Evolutionary conservation across 2,888 invertebrate genomes (phyloP), one percentile per base, ranked within the genome.

Genomic region (Panopea generosa): DNA sequence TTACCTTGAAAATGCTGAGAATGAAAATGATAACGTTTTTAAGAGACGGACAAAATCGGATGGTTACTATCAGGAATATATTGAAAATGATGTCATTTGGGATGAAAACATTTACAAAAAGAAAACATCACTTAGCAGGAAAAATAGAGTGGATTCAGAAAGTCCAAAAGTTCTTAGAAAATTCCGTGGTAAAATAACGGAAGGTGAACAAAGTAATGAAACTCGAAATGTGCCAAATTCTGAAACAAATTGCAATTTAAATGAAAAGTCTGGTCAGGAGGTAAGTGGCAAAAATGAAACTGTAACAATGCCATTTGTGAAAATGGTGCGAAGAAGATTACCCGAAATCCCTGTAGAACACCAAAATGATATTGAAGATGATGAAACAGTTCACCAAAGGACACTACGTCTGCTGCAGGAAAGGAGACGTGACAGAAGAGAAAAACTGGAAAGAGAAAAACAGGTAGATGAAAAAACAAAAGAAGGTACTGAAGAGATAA

Each of bases 371-470:
- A 60, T 53, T 2, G 77, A 77, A 49, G 76, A 80, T 52, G 77
- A 77, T 60, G 80, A 80, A 63, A 80, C 62, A 40, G 56, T 80
- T 71, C 80, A 80, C 68, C 70, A 76, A 55, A 61, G 73, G 18
- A 80, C 77, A 18, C 62, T 80, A 26, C 60, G 45, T 9, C 63
- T 80, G 18, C 62, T 80, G 18, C 73, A 80, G 47, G 80, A 80
- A 65, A 56, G 80, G 24, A 55, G 68, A 38, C 60, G 63, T 40
- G 66, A 73, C 26, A 66, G 80, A 52, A 24, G 65, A 24, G 62
- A 53, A 22, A 70, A 76, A 27, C 45, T 38, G 27, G 27, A 40
- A 4, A 40, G 26, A 45, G 66, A 68, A 14, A 62, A 65, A 65
- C 65, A 60, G 24, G 40, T 22, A 2, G 9, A 4, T 40, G 60